Conservation (phyloP, 1,140 invertebrate species). For the Drosophila nannoptera region DNA sequence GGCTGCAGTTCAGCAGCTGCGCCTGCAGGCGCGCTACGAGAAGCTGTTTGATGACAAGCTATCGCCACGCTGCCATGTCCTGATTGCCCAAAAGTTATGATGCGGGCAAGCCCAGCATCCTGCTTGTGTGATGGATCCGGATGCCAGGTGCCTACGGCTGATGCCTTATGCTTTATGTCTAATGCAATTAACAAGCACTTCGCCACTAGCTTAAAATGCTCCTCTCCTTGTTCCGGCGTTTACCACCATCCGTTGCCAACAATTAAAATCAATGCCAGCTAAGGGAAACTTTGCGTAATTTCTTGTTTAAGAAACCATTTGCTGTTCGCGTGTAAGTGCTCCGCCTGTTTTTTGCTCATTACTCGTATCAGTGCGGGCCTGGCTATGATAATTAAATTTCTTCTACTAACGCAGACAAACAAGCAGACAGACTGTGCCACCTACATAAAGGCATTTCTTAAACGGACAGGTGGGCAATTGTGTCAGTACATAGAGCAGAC, state of each 20-base stretch:
- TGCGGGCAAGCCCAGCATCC: conserved; percentile 23
- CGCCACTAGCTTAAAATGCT: conserved; percentile 21
- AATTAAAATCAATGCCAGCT: conserved; percentile 62
- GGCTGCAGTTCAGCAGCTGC: conserved; percentile 63
- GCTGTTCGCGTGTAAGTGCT: conserved; percentile 34
- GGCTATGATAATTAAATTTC: conserved; percentile 55
- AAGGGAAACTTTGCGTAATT: conserved; percentile 28
- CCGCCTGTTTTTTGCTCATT: conserved; percentile 49
- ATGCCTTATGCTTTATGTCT: not conserved
- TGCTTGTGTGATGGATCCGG: conserved; percentile 8
- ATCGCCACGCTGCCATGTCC: conserved; percentile 82
- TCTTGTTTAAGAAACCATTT: conserved; percentile 38
- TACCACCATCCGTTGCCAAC: conserved; percentile 48
- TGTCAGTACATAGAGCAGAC: not conserved
- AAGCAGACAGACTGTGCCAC: too few species aligned
- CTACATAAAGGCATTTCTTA: not conserved
- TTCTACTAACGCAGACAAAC: conserved; percentile 5
- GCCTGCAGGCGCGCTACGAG: conserved; percentile 80
- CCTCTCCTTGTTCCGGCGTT: conserved; percentile 11
- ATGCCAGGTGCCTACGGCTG: conserved; percentile 15
- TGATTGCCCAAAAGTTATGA: conserved; percentile 79
- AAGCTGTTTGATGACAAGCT: conserved; percentile 81
- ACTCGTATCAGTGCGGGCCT: conserved; percentile 25
- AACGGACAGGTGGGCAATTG: not conserved
- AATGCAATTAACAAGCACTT: conserved; percentile 56